These are phyloP conservation scores for Drosophila bifasciata DNA, from an alignment of 1,140 invertebrate species.

Conservation along the genomic window DNA sequence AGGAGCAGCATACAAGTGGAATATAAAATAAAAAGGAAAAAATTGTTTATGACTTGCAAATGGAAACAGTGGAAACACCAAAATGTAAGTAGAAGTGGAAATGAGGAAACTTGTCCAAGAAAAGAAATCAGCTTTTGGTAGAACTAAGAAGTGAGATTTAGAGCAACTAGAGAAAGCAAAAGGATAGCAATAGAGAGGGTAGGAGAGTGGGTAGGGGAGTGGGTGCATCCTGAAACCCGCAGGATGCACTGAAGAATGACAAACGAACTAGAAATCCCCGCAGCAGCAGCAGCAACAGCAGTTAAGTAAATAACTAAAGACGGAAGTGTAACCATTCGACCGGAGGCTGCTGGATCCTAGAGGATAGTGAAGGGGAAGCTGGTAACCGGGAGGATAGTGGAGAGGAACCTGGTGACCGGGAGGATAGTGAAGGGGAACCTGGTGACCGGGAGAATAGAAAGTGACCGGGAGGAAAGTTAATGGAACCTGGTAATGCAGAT, in stretches of 20 bases:
- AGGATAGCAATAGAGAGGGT: not conserved
- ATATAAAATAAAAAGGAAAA: conserved; percentile 72
- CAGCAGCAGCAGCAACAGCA: conserved; percentile 17
- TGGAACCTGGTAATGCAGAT: no score
- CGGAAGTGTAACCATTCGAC: conserved; percentile 70
- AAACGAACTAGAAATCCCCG: conserved; percentile 78
- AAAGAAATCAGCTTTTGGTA: conserved; percentile 38
- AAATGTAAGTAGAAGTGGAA: conserved; percentile 21
- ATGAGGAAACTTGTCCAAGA: conserved; percentile 48
- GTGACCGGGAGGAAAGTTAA: no score
- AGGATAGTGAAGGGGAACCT: not conserved
- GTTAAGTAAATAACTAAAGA: conserved; percentile 73
- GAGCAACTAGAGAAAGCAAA: not conserved
- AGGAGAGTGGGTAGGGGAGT: conserved; percentile 1
- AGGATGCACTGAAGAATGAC: conserved; percentile 39
- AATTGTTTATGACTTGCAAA: conserved; percentile 82
- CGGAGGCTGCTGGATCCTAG: conserved; percentile 20
- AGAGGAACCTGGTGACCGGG: not conserved
- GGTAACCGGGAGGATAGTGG: not conserved
- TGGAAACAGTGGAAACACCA: conserved; percentile 51
- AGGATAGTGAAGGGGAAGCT: conserved; percentile 1
- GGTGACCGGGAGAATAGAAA: not conserved
- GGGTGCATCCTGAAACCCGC: conserved; percentile 1
- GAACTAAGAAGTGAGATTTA: not conserved
- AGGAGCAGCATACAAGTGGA: conserved; percentile 27